phyloP scores from a whole-genome alignment of 2,888 invertebrate species.

The Amorpha juglandis region DNA sequence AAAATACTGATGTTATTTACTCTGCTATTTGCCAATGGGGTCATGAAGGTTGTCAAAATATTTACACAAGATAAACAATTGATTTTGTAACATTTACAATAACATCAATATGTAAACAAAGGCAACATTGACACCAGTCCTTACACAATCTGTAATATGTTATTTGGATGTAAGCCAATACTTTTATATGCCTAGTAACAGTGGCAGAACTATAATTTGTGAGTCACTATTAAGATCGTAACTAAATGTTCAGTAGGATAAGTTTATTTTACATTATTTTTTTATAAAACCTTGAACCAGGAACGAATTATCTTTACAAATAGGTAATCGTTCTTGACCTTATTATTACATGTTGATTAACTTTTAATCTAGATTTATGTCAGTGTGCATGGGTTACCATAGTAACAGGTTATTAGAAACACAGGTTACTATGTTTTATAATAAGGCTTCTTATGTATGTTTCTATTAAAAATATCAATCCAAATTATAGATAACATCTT shows the following conservation, averaged over 20 bases:
- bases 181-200: neutral
- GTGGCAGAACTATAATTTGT: neutral
- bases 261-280: neutral
- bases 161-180: slow-evolving; percentile 18
- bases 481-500: too few species aligned
- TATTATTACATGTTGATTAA: too few species aligned
- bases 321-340: too few species aligned
- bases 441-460: too few species aligned
- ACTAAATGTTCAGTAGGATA: neutral
- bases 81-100: neutral
- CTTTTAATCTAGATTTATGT: too few species aligned
- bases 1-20: neutral
- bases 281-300: neutral
- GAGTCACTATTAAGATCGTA: slow-evolving; percentile 5
- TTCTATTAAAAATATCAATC: too few species aligned
- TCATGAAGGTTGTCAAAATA: neutral
- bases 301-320: too few species aligned
- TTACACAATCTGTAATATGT: slow-evolving; percentile 10
- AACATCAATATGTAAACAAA: slow-evolving; percentile 22
- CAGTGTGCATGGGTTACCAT: too few species aligned
- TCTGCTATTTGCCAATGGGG: neutral
- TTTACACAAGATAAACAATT: neutral
- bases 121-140: neutral
- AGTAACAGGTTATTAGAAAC: too few species aligned
- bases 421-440: too few species aligned